These are phyloP conservation scores for Phylloscopus collybita DNA, from an alignment of 2,797 vertebrate genomes.

Conservation along the genomic window DNA sequence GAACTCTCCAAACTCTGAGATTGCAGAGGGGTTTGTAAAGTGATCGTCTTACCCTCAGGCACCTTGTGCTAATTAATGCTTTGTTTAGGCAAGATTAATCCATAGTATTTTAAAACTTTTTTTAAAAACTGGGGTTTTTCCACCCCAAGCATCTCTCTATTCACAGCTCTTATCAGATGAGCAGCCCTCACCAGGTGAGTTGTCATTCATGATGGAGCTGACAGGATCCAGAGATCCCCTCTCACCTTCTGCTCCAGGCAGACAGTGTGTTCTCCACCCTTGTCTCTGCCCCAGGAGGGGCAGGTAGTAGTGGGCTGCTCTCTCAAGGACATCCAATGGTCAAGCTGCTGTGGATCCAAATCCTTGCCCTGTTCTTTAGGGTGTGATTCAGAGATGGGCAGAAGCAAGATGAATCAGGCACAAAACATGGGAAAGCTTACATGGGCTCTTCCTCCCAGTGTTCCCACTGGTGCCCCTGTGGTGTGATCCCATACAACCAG, in stretches of 20 bases:
- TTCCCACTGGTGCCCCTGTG: neutral
- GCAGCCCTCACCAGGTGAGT: neutral
- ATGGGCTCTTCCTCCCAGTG: neutral
- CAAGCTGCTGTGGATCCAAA: neutral
- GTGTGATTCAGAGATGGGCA: neutral
- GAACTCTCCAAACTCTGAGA: neutral
- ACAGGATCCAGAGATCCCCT: neutral
- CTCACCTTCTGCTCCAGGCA: neutral
- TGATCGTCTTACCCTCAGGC: neutral
- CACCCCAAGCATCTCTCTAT: neutral
- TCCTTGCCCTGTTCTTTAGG: neutral
- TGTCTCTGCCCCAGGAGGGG: rapidly evolving
- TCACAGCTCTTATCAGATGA: neutral
- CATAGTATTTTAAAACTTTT: neutral
- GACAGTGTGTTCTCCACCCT: neutral
- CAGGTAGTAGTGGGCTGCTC: neutral
- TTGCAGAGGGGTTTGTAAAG: neutral
- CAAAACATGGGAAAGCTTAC: neutral
- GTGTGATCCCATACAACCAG: rapidly evolving
- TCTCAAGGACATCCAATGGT: too few species aligned
- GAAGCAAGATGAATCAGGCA: neutral
- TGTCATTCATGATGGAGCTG: neutral
- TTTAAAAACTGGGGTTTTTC: neutral
- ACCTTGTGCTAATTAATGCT: neutral
- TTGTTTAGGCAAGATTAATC: neutral